A percentile compares a stretch with the other conserved stretches of the same genome.
These are phyloP conservation scores for Corella eumyota DNA, from an alignment of 23 tunicate species.

Conservation along the genomic window DNA sequence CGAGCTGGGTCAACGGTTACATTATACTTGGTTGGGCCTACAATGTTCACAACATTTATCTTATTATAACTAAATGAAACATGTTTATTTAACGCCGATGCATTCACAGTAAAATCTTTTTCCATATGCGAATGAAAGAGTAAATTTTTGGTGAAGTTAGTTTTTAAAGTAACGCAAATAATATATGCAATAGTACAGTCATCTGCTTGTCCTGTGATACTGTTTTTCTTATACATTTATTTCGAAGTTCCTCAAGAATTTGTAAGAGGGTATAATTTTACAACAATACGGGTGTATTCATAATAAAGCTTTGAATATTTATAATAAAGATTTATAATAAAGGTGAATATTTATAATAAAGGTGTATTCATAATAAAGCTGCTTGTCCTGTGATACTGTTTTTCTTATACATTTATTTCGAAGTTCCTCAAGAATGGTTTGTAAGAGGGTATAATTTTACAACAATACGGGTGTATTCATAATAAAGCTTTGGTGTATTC, in stretches of 20 bases:
- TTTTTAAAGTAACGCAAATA: constrained; percentile 8
- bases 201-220: constrained; percentile 2
- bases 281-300: neutral
- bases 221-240: no score
- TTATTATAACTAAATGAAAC: neutral
- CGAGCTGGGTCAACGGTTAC: neutral
- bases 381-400: neutral
- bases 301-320: neutral
- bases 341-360: neutral
- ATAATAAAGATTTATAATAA: neutral
- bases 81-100: neutral
- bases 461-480: neutral
- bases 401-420: no score
- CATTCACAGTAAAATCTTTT: neutral
- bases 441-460: no score
- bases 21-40: no score
- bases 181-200: constrained; percentile 12
- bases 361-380: no score
- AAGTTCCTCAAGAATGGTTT: no score
- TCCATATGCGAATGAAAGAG: constrained; percentile 27
- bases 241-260: no score
- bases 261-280: no score
- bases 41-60: neutral
- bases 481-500: neutral
- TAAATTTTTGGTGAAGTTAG: neutral